Conservation (phyloP, 2,888 invertebrate genomes). For the Papilio protenor region DNA sequence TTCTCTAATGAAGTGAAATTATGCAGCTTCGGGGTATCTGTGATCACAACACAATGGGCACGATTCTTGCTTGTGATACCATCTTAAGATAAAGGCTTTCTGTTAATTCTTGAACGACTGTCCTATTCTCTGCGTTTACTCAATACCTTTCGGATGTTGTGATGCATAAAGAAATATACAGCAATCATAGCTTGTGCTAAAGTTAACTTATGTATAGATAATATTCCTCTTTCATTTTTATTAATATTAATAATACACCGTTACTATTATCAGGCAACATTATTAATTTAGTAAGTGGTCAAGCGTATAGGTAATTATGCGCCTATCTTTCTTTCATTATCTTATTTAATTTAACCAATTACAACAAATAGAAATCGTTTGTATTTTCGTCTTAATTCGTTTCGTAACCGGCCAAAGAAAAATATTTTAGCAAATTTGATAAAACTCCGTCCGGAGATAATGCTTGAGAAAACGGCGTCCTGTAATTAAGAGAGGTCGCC, state of each 20-base stretch:
- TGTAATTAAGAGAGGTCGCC: slow-evolving; percentile 55
- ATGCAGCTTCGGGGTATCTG: slow-evolving; percentile 71
- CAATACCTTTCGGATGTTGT: background rate
- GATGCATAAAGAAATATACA: too few relatives aligned
- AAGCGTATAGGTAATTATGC: too few relatives aligned
- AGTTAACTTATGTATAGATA: background rate
- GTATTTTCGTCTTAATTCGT: background rate
- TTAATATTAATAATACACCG: too few relatives aligned
- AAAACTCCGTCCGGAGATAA: slow-evolving; percentile 50
- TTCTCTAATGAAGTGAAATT: slow-evolving; percentile 81
- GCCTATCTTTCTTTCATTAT: background rate
- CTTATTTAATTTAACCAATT: background rate
- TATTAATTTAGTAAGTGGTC: too few relatives aligned
- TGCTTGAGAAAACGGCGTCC: slow-evolving; percentile 52
- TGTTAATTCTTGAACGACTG: slow-evolving; percentile 51
- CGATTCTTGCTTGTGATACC: slow-evolving; percentile 63
- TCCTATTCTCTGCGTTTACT: slow-evolving; percentile 46
- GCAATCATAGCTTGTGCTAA: too few relatives aligned
- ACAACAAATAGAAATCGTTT: background rate
- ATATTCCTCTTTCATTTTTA: background rate
- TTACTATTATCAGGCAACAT: too few relatives aligned
- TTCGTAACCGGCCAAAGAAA: slow-evolving; percentile 26
- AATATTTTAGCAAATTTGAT: slow-evolving; percentile 40
- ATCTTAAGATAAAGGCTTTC: slow-evolving; percentile 66
- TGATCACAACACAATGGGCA: slow-evolving; percentile 68